Conservation (phyloP, 2,797 vertebrate species). For the Craterocephalus amniculus region DNA sequence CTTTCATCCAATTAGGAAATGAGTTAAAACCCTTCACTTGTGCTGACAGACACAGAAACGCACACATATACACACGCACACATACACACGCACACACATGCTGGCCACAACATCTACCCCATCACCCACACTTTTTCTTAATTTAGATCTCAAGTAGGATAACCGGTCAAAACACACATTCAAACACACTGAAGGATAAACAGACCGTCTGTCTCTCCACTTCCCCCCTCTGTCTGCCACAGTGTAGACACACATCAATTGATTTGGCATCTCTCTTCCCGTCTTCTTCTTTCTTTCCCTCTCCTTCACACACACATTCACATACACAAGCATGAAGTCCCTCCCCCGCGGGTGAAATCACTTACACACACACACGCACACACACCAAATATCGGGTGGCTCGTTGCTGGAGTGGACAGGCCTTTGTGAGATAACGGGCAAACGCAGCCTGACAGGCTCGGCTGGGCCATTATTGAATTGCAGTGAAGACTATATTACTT, state of each 20-base stretch:
- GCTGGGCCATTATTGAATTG: slow-evolving; percentile 97
- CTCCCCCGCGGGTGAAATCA: slow-evolving; percentile 66
- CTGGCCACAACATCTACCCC: slow-evolving; percentile 69
- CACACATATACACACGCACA: slow-evolving; percentile 25
- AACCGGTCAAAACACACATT: slow-evolving; percentile 81
- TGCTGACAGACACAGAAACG: slow-evolving; percentile 59
- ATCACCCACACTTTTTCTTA: slow-evolving; percentile 87
- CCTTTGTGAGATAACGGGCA: slow-evolving; percentile 96
- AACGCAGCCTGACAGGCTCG: slow-evolving; percentile 94
- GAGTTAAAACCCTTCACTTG: slow-evolving; percentile 77
- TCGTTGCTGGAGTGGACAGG: slow-evolving; percentile 93
- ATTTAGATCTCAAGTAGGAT: slow-evolving; percentile 85
- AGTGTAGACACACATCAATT: slow-evolving; percentile 79
- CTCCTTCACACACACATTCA: slow-evolving; percentile 58
- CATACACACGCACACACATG: slow-evolving; percentile 32
- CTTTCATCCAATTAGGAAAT: slow-evolving; percentile 83
- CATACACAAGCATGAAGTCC: slow-evolving; percentile 57
- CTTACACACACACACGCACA: slow-evolving; percentile 34
- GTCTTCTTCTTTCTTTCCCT: slow-evolving; percentile 36
- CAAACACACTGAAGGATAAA: slow-evolving; percentile 80
- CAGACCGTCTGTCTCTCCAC: slow-evolving; percentile 69
- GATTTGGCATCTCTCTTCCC: slow-evolving; percentile 72
- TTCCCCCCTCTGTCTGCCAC: slow-evolving; percentile 69
- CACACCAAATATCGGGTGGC: slow-evolving; percentile 76
- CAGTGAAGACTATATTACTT: slow-evolving; percentile 97